phyloP scores from a whole-genome alignment of 1,140 invertebrate species.

The Meloidogyne exigua region DNA sequence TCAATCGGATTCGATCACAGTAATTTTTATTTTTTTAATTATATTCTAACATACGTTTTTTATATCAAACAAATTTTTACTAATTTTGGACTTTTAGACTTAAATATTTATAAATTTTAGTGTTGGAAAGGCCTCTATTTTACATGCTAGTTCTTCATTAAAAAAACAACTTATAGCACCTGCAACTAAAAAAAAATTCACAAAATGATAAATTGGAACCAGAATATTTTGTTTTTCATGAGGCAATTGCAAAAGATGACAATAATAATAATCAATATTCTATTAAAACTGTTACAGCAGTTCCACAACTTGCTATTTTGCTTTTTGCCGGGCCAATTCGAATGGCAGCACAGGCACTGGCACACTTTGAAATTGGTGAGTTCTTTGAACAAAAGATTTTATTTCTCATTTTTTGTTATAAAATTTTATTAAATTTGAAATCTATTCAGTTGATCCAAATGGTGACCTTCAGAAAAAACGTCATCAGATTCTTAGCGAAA shows the following conservation, averaged over 20 bases:
- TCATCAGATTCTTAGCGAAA: neutral
- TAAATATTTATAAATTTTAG: neutral
- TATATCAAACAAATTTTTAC: too few relatives aligned
- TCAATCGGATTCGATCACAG: constrained; percentile 55
- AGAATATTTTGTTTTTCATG: constrained; percentile 30
- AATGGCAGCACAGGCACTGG: constrained; percentile 33
- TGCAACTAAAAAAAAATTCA: constrained; percentile 11
- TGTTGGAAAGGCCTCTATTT: constrained; percentile 28
- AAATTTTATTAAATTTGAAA: neutral
- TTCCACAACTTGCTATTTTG: constrained; percentile 48
- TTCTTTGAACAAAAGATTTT: neutral
- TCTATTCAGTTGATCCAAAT: constrained; percentile 11
- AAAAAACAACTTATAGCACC: neutral
- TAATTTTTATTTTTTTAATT: neutral
- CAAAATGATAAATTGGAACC: constrained; percentile 11
- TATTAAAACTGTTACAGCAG: constrained; percentile 55
- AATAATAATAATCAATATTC: constrained; percentile 19
- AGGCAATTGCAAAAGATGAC: constrained; percentile 23
- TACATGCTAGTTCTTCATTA: constrained; percentile 21
- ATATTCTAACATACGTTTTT: too few relatives aligned
- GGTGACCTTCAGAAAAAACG: neutral
- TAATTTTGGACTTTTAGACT: too few relatives aligned
- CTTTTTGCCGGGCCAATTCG: constrained; percentile 55
- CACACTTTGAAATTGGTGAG: constrained; percentile 50
- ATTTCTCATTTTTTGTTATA: neutral